Percentiles rank a stretch among this genome's conserved stretches.
Evolutionary conservation across 1,140 invertebrate genomes (phyloP).

Genomic region (Stegodyphus mimosarum): DNA sequence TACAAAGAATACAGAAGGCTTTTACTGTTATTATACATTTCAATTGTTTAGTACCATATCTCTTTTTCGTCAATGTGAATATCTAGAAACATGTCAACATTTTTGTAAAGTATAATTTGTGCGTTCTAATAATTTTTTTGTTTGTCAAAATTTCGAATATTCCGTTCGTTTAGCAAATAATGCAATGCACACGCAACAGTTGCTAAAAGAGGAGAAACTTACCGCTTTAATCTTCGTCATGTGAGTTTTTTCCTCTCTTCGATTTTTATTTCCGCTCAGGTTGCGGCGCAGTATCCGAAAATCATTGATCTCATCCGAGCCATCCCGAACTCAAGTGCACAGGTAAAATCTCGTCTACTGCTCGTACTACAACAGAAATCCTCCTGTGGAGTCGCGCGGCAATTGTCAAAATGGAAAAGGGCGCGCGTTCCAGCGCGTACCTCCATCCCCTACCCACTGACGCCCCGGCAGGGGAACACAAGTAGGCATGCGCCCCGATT

Average conservation of each 20-base stretch:
- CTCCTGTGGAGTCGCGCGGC: background rate
- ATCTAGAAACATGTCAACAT: too few relatives aligned
- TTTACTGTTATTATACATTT: too few relatives aligned
- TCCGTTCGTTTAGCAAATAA: too few relatives aligned
- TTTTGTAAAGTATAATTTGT: too few relatives aligned
- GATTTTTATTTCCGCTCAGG: background rate
- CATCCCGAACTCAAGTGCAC: conserved; percentile 6
- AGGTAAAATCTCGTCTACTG: conserved; percentile 19
- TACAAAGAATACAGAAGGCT: too few relatives aligned
- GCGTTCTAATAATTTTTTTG: too few relatives aligned
- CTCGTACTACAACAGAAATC: background rate
- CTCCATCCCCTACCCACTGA: background rate
- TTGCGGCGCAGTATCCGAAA: conserved; percentile 3
- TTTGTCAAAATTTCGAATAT: too few relatives aligned
- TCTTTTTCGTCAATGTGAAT: too few relatives aligned
- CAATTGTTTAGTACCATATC: too few relatives aligned
- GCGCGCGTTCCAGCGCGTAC: background rate
- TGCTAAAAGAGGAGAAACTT: background rate
- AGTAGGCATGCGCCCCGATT: conserved; percentile 8
- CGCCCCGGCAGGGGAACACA: background rate
- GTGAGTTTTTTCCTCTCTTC: too few relatives aligned
- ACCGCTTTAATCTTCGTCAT: conserved; percentile 23
- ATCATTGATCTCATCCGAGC: conserved; percentile 8
- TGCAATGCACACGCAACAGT: too few relatives aligned
- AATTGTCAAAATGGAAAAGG: conserved; percentile 27